phyloP scores from a whole-genome alignment of 2,797 vertebrate species.

The Epinephelus malabaricus region DNA sequence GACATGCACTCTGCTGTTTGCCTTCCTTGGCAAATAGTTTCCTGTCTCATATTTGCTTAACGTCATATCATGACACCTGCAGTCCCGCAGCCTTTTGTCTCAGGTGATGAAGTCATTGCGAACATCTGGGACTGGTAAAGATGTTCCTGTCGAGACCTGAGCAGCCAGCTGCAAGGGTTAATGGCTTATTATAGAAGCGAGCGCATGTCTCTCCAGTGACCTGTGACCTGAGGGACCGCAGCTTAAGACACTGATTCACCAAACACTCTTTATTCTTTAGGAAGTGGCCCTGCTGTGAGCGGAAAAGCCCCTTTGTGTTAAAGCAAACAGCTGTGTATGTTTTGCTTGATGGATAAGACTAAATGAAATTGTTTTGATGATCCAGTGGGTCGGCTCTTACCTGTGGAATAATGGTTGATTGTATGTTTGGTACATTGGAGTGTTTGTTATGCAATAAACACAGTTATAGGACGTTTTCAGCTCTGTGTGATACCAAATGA shows the following conservation, averaged over 20 bases:
- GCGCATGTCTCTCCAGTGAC: conserved; percentile 34
- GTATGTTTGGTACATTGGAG: background rate
- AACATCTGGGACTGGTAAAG: background rate
- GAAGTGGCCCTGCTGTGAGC: conserved; percentile 15
- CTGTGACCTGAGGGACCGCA: conserved; percentile 53
- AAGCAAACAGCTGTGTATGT: conserved; percentile 13
- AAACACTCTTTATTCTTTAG: conserved; percentile 39
- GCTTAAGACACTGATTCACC: conserved; percentile 49
- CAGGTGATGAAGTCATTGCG: background rate
- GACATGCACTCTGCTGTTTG: background rate
- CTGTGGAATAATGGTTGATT: conserved; percentile 9
- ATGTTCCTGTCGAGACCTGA: conserved; percentile 18
- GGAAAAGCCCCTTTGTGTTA: background rate
- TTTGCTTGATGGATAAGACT: background rate
- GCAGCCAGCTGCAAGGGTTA: conserved; percentile 34
- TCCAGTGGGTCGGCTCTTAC: conserved; percentile 6
- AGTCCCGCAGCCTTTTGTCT: background rate
- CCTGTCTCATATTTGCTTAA: background rate
- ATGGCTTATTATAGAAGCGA: conserved; percentile 55
- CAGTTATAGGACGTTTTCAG: conserved; percentile 9
- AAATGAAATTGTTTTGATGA: conserved; percentile 12
- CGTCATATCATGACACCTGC: conserved; percentile 19
- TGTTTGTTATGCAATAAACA: conserved; percentile 18
- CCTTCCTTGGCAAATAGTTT: background rate
- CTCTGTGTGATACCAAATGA: background rate